Percentiles rank a stretch among this genome's conserved stretches.
phyloP scores from a whole-genome alignment of 2,113 vertebrate genomes.

The Paedocypris sp. region DNA sequence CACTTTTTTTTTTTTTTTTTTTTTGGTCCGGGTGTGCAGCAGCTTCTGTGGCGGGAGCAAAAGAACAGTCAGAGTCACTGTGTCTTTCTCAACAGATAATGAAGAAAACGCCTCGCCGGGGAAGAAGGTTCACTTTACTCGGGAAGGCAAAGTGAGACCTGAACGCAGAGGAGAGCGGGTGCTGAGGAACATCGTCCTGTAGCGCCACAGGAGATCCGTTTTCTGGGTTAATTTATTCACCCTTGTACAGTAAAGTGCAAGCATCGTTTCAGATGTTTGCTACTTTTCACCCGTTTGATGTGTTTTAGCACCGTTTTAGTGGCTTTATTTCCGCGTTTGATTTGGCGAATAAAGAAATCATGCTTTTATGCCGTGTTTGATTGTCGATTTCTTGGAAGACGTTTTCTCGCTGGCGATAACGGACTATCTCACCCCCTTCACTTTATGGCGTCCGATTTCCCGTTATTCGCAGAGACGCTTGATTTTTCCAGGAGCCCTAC shows the following conservation, averaged over 20 bases:
- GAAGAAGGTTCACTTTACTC: conserved; percentile 76
- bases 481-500: background rate
- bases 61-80: conserved; percentile 12
- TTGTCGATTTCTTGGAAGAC: too few relatives aligned
- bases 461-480: background rate
- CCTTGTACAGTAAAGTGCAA: conserved; percentile 75
- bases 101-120: conserved; percentile 52
- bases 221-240: conserved; percentile 64
- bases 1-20: background rate
- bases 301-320: too few relatives aligned
- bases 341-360: too few relatives aligned
- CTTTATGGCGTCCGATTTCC: too few relatives aligned
- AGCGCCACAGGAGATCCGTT: conserved; percentile 67
- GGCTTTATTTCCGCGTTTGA: too few relatives aligned
- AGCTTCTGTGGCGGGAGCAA: too few relatives aligned
- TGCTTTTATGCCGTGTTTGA: too few relatives aligned
- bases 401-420: too few relatives aligned
- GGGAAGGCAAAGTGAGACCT: conserved; percentile 64
- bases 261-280: too few relatives aligned
- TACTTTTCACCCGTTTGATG: too few relatives aligned
- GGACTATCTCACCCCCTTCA: too few relatives aligned
- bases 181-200: conserved; percentile 62
- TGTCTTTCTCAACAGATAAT: conserved; percentile 51
- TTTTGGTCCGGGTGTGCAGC: too few relatives aligned
- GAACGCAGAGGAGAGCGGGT: conserved; percentile 27